Evolutionary conservation across 2,888 invertebrate species (phyloP).

Genomic region (Listrodromus nycthemerus): DNA sequence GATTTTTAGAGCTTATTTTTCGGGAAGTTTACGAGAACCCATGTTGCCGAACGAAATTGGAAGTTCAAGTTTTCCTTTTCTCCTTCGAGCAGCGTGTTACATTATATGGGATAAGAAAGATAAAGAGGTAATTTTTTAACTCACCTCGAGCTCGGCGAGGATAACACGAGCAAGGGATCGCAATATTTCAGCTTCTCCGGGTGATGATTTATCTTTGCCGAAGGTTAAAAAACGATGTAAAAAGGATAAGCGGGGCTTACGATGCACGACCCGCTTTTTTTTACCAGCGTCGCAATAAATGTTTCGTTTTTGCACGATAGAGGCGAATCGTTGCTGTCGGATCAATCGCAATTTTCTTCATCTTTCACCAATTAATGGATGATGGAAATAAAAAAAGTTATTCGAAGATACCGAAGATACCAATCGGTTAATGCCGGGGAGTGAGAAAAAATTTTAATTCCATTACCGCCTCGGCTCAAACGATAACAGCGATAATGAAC

Average conservation of each 20-base stretch:
- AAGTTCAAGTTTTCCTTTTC: conserved; percentile 18
- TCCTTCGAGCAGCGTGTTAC: background rate
- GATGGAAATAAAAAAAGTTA: conserved; percentile 11
- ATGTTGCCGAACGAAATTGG: conserved; percentile 16
- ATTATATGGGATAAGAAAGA: conserved; percentile 10
- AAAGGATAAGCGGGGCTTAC: conserved; percentile 1
- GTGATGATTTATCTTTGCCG: conserved; percentile 27
- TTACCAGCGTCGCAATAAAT: conserved; percentile 24
- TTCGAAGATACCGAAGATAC: conserved; percentile 1
- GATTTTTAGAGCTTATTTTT: conserved; percentile 37
- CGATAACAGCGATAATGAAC: conserved; percentile 36
- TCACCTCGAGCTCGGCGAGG: conserved; percentile 18
- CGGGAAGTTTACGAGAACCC: background rate
- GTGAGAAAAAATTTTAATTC: conserved; percentile 23
- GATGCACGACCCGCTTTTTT: background rate
- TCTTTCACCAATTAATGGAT: background rate
- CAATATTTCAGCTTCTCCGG: conserved; percentile 9
- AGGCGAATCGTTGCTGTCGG: background rate
- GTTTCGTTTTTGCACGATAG: conserved; percentile 1
- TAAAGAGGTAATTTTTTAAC: conserved; percentile 36
- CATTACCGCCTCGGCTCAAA: conserved; percentile 37
- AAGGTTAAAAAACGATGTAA: conserved; percentile 35
- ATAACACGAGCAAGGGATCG: background rate
- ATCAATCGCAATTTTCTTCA: background rate
- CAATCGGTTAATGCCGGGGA: conserved; percentile 9